These are phyloP conservation scores for Rhingia rostrata DNA, from an alignment of 2,888 invertebrate genomes.

Conservation along the genomic window DNA sequence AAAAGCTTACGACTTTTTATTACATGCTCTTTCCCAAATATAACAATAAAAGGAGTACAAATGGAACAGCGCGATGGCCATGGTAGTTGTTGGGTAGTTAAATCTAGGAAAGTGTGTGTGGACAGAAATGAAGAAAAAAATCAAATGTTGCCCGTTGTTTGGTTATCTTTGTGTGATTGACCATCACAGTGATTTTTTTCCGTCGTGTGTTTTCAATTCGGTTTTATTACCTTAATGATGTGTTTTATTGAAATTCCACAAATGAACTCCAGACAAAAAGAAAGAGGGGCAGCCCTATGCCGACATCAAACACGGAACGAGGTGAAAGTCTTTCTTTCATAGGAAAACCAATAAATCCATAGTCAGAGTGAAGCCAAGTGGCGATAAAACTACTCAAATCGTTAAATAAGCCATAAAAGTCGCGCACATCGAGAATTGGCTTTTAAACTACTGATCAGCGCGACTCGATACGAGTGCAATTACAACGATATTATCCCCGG, in stretches of 20 bases:
- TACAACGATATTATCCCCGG: conserved; percentile 55
- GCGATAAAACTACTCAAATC: conserved; percentile 68
- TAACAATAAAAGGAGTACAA: conserved; percentile 71
- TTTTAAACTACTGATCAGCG: conserved; percentile 63
- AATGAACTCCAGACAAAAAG: conserved; percentile 29
- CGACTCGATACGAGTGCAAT: conserved; percentile 59
- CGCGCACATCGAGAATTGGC: conserved; percentile 52
- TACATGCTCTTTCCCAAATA: conserved; percentile 44
- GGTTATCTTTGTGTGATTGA: conserved; percentile 71
- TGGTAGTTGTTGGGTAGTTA: conserved; percentile 66
- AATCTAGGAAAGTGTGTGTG: conserved; percentile 66
- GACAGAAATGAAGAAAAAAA: conserved; percentile 57
- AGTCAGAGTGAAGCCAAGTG: conserved; percentile 12
- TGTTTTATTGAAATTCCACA: conserved; percentile 72
- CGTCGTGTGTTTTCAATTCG: conserved; percentile 66
- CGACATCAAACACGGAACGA: background rate
- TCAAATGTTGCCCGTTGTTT: conserved; percentile 44
- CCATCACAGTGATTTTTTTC: conserved; percentile 65
- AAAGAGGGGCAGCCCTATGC: conserved; percentile 37
- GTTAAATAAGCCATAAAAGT: conserved; percentile 69
- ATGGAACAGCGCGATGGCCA: conserved; percentile 45
- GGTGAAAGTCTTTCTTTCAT: conserved; percentile 67
- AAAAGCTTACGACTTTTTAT: conserved; percentile 66
- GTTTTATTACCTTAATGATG: conserved; percentile 72
- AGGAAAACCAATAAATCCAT: conserved; percentile 60